Evolutionary conservation across 2,888 invertebrate genomes (phyloP).

Genomic region (Dexiosoma caninum): DNA sequence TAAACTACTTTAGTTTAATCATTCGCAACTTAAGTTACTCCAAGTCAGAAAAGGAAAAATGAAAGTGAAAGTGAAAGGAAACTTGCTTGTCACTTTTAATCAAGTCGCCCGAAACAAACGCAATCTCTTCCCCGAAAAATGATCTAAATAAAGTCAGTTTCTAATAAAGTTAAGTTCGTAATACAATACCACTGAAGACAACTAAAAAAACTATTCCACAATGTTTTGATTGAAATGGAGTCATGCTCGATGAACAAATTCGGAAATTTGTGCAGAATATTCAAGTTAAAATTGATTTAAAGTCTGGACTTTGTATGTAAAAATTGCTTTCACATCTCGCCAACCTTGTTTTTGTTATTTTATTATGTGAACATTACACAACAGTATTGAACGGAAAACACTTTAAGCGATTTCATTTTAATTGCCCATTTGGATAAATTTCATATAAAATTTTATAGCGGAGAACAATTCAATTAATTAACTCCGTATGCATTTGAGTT

Average conservation of each 20-base stretch:
- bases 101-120: conserved; percentile 8
- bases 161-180: too few relatives aligned
- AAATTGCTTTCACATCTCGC: too few relatives aligned
- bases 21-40: neutral
- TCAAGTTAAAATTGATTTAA: too few relatives aligned
- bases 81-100: conserved; percentile 39
- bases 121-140: too few relatives aligned
- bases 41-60: neutral
- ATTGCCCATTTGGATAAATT: neutral
- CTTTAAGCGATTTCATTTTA: neutral
- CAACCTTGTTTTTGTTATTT: too few relatives aligned
- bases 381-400: too few relatives aligned
- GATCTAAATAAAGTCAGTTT: too few relatives aligned
- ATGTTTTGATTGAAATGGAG: neutral
- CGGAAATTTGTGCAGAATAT: too few relatives aligned
- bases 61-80: conserved; percentile 22
- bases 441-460: conserved; percentile 21
- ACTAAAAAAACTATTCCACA: neutral
- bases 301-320: too few relatives aligned
- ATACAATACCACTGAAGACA: neutral
- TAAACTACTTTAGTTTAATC: conserved; percentile 30
- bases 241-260: neutral
- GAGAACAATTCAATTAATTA: conserved; percentile 40
- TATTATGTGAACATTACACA: too few relatives aligned
- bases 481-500: conserved; percentile 31